Evolutionary conservation across 2,888 invertebrate genomes (phyloP).

Genomic region (Nipponacmea schrenckii): DNA sequence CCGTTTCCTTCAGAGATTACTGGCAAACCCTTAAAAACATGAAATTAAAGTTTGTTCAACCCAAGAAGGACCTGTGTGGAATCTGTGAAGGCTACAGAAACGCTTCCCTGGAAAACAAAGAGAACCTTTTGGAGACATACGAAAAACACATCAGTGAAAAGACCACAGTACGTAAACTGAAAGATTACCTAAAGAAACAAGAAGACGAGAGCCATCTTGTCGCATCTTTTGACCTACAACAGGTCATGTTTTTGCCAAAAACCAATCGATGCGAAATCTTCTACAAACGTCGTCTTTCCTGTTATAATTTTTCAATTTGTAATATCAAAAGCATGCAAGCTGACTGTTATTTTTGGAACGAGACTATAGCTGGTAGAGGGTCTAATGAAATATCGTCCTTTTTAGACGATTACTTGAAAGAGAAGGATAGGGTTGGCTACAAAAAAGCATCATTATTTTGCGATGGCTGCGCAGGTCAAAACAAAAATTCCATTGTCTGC

Average conservation of each 20-base stretch:
- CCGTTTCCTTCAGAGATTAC: background rate
- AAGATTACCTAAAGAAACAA: background rate
- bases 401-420: background rate
- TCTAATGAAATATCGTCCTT: background rate
- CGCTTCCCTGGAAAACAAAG: background rate
- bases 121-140: background rate
- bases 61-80: background rate
- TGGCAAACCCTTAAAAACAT: background rate
- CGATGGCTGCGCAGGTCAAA: conserved; percentile 11
- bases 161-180: background rate
- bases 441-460: background rate
- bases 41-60: background rate
- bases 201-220: background rate
- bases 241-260: background rate
- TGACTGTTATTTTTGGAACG: background rate
- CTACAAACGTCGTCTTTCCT: background rate
- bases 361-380: background rate
- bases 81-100: background rate
- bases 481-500: conserved; percentile 11
- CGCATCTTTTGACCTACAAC: background rate
- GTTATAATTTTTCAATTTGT: background rate
- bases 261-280: background rate
- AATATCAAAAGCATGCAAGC: background rate
- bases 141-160: background rate
- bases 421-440: background rate